These are phyloP conservation scores for Gallinago paraguaiae DNA, from an alignment of 2,113 vertebrate species.

Conservation along the genomic window DNA sequence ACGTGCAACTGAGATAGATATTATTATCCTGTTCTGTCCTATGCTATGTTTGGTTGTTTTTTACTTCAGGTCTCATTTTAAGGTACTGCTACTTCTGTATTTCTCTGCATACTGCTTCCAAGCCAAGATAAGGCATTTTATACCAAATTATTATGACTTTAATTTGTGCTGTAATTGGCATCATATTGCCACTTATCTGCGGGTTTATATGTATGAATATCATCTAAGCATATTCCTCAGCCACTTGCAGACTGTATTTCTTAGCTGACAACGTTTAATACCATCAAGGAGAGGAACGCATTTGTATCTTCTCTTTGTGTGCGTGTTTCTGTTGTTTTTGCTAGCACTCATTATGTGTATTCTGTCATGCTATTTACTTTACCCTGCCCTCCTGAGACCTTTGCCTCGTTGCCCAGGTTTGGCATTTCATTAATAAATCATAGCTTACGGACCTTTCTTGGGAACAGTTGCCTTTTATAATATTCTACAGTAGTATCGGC, in stretches of 20 bases:
- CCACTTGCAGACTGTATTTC: neutral
- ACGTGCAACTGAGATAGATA: neutral
- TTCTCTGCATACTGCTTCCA: neutral
- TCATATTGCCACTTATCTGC: neutral
- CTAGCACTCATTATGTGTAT: neutral
- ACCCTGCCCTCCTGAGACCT: neutral
- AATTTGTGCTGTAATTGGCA: neutral
- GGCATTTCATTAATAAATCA: constrained; percentile 43
- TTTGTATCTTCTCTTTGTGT: neutral
- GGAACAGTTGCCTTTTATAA: constrained; percentile 21
- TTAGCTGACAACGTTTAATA: neutral
- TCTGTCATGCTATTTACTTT: constrained; percentile 36
- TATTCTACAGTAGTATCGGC: neutral
- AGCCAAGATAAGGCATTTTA: neutral
- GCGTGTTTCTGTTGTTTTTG: constrained; percentile 5
- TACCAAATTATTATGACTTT: neutral
- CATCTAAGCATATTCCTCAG: neutral
- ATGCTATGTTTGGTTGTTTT: neutral
- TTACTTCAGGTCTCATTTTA: constrained; percentile 10
- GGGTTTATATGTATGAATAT: neutral
- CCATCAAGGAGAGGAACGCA: neutral
- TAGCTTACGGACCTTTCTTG: neutral
- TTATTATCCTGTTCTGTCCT: neutral
- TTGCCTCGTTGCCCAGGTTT: neutral
- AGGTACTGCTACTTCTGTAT: neutral